Evolutionary conservation across 2,888 invertebrate species (phyloP), one percentile per base, ranked within the genome.

Genomic region (Drosophila emarginata): DNA sequence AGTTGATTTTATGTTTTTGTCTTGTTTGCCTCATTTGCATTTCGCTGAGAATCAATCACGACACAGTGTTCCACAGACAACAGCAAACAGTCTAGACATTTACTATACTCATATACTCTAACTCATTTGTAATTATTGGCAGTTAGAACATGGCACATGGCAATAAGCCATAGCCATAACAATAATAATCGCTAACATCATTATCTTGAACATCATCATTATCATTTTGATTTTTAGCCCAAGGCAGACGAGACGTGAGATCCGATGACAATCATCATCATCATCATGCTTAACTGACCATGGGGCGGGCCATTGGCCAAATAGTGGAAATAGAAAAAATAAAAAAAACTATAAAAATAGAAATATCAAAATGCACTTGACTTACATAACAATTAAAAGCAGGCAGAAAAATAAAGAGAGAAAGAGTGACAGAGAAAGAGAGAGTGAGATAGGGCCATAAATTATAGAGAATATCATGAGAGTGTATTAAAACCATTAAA

Each of bases 381-480:
- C 87, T 86, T 87, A 87, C 84, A 87, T 86, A 83, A 76, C 87
- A 86, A 86, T 81, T 86, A 78, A 70, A 76, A 52, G 68, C 78
- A 67, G 4, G 1, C 3, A 45, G 37, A 37, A 4, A 45, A 4
- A 18, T 9, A 45, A 4, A 40, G 4, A 40, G 15, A 40, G 9
- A 32, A 9, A 76, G 37, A 70, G 37, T 69, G 1, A 5, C 28
- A 28, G 23, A 9, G 26, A 37, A 56, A 69, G 62, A 52, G 56
- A 62, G 57, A 40, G 36, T 57, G 70, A 60, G 60, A 60, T 6
- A 45, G 32, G 23, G 23, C 4, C 23, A 23, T 23, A 23, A 23
- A 26, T 26, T 26, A 6, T 26, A 21, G 39, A 6, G 39, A 15
- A 12, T 26, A 26, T 6, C 18, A 7, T 6, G 21, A 45, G 11